These are phyloP conservation scores for Dinothrombium tinctorium DNA, from an alignment of 1,140 invertebrate genomes.

Conservation along the genomic window DNA sequence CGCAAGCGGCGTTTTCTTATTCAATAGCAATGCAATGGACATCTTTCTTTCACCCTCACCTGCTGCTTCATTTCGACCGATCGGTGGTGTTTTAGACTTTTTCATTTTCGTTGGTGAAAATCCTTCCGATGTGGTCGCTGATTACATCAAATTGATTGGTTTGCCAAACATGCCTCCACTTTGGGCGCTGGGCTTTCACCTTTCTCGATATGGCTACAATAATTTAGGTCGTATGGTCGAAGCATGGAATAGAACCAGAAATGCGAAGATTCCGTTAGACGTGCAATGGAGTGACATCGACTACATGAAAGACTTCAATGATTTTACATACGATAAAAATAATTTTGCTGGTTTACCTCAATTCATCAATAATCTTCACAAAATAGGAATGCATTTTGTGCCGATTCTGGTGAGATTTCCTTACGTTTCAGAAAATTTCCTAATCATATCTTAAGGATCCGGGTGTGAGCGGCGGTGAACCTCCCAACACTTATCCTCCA, in stretches of 20 bases:
- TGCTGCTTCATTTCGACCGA: conserved; percentile 43
- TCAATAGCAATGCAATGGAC: conserved; percentile 65
- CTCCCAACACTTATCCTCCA: conserved; percentile 17
- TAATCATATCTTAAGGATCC: too few relatives aligned
- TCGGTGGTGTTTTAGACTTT: conserved; percentile 50
- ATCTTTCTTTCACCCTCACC: conserved; percentile 47
- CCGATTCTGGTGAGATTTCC: conserved; percentile 7
- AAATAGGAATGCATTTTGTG: conserved; percentile 20
- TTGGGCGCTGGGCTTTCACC: conserved; percentile 26
- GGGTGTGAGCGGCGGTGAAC: conserved; percentile 17
- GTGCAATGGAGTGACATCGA: conserved; percentile 25
- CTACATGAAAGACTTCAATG: conserved; percentile 20
- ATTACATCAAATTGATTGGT: conserved; percentile 22
- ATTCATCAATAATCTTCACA: conserved; percentile 21
- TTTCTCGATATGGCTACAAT: conserved; percentile 41
- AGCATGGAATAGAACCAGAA: conserved; percentile 19
- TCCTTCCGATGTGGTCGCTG: conserved; percentile 29
- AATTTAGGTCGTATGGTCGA: conserved; percentile 35
- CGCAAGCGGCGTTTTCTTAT: conserved; percentile 36
- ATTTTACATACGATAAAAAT: conserved; percentile 23
- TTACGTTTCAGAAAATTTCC: too few relatives aligned
- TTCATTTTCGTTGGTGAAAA: conserved; percentile 44
- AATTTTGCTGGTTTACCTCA: conserved; percentile 21
- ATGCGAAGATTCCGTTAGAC: conserved; percentile 23
- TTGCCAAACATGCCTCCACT: conserved; percentile 23